Percentiles rank a stretch among this genome's conserved stretches.
Conservation (phyloP, 2,797 vertebrate species). For the Ambastaia sidthimunki region DNA sequence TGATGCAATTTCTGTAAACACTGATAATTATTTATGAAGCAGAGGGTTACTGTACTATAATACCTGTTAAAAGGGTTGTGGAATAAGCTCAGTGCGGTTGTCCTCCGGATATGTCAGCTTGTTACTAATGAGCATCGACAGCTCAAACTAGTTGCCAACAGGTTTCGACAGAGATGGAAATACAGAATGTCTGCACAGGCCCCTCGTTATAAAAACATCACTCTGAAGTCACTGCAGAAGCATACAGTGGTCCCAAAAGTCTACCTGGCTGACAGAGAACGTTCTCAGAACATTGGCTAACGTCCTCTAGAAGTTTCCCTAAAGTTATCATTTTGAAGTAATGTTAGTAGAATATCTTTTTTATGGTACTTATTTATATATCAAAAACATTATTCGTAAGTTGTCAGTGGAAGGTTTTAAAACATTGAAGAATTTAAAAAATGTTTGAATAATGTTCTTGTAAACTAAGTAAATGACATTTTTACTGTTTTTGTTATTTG, state of each 20-base stretch:
- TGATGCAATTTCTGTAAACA: slow-evolving; percentile 82
- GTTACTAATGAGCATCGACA: slow-evolving; percentile 14
- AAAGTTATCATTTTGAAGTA: no score
- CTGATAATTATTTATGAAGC: slow-evolving; percentile 69
- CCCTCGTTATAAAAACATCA: background rate
- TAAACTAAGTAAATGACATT: no score
- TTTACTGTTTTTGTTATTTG: no score
- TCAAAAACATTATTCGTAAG: no score
- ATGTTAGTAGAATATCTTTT: no score
- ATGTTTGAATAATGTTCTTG: no score
- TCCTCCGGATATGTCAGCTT: slow-evolving; percentile 47
- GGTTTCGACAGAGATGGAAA: slow-evolving; percentile 21
- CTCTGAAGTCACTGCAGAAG: background rate
- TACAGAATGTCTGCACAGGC: background rate
- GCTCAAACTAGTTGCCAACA: slow-evolving; percentile 18
- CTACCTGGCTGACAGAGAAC: no score
- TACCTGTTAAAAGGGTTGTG: slow-evolving; percentile 18
- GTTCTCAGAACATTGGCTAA: no score
- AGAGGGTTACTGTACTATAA: slow-evolving; percentile 57
- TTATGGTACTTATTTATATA: no score
- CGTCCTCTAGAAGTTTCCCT: no score
- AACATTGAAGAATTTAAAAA: no score
- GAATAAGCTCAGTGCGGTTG: slow-evolving; percentile 61
- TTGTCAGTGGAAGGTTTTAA: no score
- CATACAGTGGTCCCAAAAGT: background rate